Percentiles rank a stretch among this genome's conserved stretches.
These are phyloP conservation scores for Perdita meconis DNA, from an alignment of 2,888 invertebrate species.

Conservation along the genomic window DNA sequence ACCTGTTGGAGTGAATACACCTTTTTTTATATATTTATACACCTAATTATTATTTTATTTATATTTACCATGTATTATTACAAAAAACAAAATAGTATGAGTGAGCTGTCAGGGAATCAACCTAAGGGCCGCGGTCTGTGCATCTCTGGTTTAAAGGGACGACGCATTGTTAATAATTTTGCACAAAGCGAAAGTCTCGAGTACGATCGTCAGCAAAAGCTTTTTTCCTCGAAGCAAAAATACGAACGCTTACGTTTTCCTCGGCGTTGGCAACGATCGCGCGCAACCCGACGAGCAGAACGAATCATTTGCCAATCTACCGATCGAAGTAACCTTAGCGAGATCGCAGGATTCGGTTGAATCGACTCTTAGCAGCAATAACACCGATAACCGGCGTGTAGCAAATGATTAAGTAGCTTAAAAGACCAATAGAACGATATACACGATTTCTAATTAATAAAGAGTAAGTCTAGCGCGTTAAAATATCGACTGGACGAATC, in stretches of 20 bases:
- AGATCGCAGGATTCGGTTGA: slow-evolving; percentile 54
- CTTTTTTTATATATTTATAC: too few species aligned
- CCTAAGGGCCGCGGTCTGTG: too few species aligned
- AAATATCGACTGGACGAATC: slow-evolving; percentile 43
- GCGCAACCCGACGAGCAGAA: slow-evolving; percentile 26
- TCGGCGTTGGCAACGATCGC: slow-evolving; percentile 32
- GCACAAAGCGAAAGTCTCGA: slow-evolving; percentile 35
- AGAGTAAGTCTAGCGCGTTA: slow-evolving; percentile 66
- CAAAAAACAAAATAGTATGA: too few species aligned
- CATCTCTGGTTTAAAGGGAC: slow-evolving; percentile 5
- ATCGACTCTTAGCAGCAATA: slow-evolving; percentile 69
- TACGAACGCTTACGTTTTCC: slow-evolving; percentile 51
- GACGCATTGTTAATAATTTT: slow-evolving; percentile 20
- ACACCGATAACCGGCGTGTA: slow-evolving; percentile 65
- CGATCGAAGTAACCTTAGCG: slow-evolving; percentile 39
- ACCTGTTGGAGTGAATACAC: too few species aligned
- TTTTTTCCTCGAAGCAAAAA: slow-evolving; percentile 53
- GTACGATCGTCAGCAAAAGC: slow-evolving; percentile 49
- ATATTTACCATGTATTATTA: too few species aligned
- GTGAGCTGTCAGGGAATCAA: too few species aligned
- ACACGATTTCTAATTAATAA: slow-evolving; percentile 69
- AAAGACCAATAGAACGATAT: slow-evolving; percentile 71
- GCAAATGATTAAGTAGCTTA: slow-evolving; percentile 66
- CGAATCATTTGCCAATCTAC: slow-evolving; percentile 49
- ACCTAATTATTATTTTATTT: too few species aligned